Evolutionary conservation across 2,113 vertebrate species (phyloP).

Genomic region (Athene noctua): DNA sequence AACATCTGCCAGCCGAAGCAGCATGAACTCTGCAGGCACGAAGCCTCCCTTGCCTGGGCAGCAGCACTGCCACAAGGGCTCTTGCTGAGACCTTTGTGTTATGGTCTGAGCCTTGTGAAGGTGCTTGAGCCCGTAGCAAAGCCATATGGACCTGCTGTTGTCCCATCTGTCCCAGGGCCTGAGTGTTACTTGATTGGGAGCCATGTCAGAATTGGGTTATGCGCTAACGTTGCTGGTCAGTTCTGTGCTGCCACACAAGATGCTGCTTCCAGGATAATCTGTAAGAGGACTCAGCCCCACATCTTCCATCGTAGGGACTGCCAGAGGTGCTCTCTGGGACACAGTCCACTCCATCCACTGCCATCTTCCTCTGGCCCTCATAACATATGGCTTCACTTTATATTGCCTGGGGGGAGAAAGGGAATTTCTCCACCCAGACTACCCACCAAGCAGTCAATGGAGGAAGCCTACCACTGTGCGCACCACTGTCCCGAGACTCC

Average conservation of each 20-base stretch:
- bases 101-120: background rate
- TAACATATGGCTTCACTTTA: background rate
- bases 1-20: background rate
- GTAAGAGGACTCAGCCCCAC: background rate
- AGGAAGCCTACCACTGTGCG: background rate
- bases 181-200: background rate
- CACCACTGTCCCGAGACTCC: background rate
- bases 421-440: background rate
- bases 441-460: too few relatives aligned
- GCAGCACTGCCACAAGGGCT: background rate
- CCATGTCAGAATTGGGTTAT: background rate
- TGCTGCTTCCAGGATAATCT: background rate
- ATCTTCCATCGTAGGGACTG: background rate
- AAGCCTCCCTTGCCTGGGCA: background rate
- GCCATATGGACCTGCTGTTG: background rate
- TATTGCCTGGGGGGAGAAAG: background rate
- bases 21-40: background rate
- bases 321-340: background rate
- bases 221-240: background rate
- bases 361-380: background rate
- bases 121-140: background rate
- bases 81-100: background rate
- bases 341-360: background rate
- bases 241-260: background rate
- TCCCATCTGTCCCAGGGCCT: background rate